Evolutionary conservation across 2,113 vertebrate genomes (phyloP), one percentile per base, ranked within the genome.

Genomic region (Syngnathus scovelli): DNA sequence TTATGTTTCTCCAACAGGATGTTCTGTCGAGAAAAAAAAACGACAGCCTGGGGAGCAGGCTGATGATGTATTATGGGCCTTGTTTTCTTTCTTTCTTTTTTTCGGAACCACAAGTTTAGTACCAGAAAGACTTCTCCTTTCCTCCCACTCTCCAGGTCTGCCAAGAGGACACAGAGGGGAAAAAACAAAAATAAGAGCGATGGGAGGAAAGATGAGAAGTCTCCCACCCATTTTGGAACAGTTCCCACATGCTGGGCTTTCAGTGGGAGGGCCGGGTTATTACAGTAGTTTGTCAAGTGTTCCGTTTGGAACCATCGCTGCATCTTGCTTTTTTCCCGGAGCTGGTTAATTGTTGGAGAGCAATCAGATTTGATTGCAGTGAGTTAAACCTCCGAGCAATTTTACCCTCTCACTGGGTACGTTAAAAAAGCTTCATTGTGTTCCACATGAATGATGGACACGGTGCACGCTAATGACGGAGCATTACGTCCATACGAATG

Each of bases 251-350:
- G 75, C 56, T 68, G 75, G 68, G 70, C 39, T 79, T 72, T 72
- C 74, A 64, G 75, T 71, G 66, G 77, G 71, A 81, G 67, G 70
- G 71, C 69, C 21, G 44, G 69, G 59, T 66, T 39, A 59, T 76
- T 66, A 56, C 61, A 48, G 49, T 38, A 66, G 70, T 75, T 61
- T 72, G 74, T 69, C 76, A 83, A 79, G 54, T 75, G 79, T 78
- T 87, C 84, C 87, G 80, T 83, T 80, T 82, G 79, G 75, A 77
- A 63, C 69, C 66, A 59, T 83, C 66, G 65, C 69, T 73, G 60
- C 36, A 15, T 77, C 74, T 78, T 70, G 61, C 23, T 46, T 78
- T 84, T 81, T 62, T 41, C 64, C 68, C 61, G 54, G 61, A 72
- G 62, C 71, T 33, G 46, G 71, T 76, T 61, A 64, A 78, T 69